phyloP scores from a whole-genome alignment of 2,113 vertebrate species.

The Lycaon pictus region DNA sequence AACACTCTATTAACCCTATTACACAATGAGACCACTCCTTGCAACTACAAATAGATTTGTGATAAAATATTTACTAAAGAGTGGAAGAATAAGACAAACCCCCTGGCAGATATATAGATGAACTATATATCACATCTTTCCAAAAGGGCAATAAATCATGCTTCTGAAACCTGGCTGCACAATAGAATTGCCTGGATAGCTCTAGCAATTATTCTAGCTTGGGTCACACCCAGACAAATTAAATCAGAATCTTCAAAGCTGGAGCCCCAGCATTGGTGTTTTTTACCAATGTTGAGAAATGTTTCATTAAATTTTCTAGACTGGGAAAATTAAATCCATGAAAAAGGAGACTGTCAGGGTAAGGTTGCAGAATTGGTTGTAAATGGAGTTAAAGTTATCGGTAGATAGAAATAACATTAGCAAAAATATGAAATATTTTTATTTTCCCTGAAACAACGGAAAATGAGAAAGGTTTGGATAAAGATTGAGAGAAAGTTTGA shows the following conservation, averaged over 20 bases:
- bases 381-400: neutral
- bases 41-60: conserved; percentile 1
- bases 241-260: neutral
- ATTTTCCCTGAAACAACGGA: conserved; percentile 33
- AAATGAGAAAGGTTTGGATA: neutral
- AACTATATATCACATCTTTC: neutral
- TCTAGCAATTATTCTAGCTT: neutral
- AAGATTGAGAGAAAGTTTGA: conserved; percentile 19
- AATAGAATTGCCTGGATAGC: neutral
- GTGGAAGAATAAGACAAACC: neutral
- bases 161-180: neutral
- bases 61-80: conserved; percentile 1
- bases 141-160: neutral
- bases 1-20: neutral
- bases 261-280: neutral
- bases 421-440: neutral
- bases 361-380: neutral
- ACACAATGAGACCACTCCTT: neutral
- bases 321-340: neutral
- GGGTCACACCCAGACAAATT: neutral
- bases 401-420: neutral
- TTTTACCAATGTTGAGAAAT: neutral
- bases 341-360: neutral
- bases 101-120: neutral
- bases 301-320: neutral